These are phyloP conservation scores for Antechinus stuartii DNA, from an alignment of 2,113 vertebrate species.

Conservation along the genomic window DNA sequence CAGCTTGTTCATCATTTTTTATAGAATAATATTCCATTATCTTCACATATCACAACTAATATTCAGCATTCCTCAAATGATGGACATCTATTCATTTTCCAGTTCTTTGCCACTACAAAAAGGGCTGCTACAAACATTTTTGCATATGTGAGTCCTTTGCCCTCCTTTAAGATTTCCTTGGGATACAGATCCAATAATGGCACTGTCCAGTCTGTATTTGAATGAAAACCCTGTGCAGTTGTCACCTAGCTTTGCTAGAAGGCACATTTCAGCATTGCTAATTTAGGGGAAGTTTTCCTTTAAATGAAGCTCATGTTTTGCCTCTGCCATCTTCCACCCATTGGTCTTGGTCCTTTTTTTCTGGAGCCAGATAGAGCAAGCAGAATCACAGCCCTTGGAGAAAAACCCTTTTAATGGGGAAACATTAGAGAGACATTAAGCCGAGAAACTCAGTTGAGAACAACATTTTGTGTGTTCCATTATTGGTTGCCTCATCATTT, in stretches of 20 bases:
- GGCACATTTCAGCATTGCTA: neutral
- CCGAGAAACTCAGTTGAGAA: neutral
- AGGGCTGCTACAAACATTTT: no score
- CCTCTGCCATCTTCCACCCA: neutral
- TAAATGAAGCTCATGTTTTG: neutral
- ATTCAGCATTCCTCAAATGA: no score
- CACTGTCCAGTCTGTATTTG: neutral
- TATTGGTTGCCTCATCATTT: neutral
- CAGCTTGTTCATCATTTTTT: no score
- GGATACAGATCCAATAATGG: no score
- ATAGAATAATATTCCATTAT: no score
- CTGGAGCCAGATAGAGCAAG: neutral
- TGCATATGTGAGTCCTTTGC: no score
- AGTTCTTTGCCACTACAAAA: no score
- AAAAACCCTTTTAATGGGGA: neutral
- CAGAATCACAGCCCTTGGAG: neutral
- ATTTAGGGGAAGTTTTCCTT: neutral
- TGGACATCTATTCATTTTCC: no score
- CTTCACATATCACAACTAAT: no score
- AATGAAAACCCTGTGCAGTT: neutral
- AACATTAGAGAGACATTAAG: neutral
- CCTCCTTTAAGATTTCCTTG: no score
- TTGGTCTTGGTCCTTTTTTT: neutral
- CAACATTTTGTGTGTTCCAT: neutral
- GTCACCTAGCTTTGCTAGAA: neutral